phyloP scores from a whole-genome alignment of 2,888 invertebrate species.

The Hemaris fuciformis region DNA sequence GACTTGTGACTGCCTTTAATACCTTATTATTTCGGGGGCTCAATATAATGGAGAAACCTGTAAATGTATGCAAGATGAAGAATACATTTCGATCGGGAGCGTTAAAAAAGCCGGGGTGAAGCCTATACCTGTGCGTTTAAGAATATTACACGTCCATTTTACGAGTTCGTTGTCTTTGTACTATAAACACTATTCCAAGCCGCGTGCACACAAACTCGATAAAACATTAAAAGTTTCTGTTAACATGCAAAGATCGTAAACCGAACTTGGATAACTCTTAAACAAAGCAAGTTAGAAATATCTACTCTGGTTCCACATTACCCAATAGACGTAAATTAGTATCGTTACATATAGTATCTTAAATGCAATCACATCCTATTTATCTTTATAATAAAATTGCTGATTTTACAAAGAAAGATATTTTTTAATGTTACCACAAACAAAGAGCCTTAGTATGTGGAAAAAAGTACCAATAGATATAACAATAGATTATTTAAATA shows the following conservation, averaged over 20 bases:
- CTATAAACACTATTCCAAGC: constrained; percentile 66
- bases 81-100: constrained; percentile 8
- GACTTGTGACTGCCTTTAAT: too few relatives aligned
- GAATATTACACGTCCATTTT: constrained; percentile 59
- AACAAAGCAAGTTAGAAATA: background rate
- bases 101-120: background rate
- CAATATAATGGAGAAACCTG: too few relatives aligned
- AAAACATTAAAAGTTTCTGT: constrained; percentile 54
- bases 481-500: background rate
- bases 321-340: too few relatives aligned
- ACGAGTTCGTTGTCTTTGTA: constrained; percentile 78
- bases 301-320: background rate
- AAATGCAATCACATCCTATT: too few relatives aligned
- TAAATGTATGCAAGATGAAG: background rate
- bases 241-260: constrained; percentile 27
- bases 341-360: too few relatives aligned
- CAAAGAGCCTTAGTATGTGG: too few relatives aligned
- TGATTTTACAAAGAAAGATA: background rate
- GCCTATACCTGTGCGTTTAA: constrained; percentile 35
- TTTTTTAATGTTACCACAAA: constrained; percentile 10
- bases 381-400: too few relatives aligned
- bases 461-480: background rate
- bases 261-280: constrained; percentile 4
- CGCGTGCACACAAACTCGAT: constrained; percentile 44
- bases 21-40: too few relatives aligned